These are phyloP conservation scores for Athalia cordata DNA, from an alignment of 2,888 invertebrate species.

Conservation along the genomic window DNA sequence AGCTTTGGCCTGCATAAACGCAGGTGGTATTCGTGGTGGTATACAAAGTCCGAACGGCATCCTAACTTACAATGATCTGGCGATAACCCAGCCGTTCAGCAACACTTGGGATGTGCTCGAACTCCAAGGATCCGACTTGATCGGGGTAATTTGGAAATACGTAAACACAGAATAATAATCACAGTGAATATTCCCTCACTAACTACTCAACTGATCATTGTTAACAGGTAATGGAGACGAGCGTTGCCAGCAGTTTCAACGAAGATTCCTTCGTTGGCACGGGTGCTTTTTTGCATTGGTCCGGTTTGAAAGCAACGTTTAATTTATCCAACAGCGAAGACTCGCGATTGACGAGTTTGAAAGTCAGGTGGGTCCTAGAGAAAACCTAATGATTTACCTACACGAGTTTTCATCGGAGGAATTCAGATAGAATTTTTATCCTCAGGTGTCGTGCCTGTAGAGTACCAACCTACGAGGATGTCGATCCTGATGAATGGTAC, in stretches of 20 bases:
- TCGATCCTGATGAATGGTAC: constrained; percentile 78
- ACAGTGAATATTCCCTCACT: neutral
- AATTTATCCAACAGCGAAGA: constrained; percentile 51
- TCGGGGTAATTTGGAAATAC: constrained; percentile 72
- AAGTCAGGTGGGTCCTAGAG: constrained; percentile 58
- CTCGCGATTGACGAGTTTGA: constrained; percentile 54
- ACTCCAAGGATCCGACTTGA: constrained; percentile 80
- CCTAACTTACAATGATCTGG: constrained; percentile 81
- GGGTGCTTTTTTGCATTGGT: constrained; percentile 58
- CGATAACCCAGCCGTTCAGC: constrained; percentile 84
- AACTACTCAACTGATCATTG: constrained; percentile 47
- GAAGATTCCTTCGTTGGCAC: constrained; percentile 42
- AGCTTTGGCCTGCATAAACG: constrained; percentile 80
- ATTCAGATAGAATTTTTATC: neutral
- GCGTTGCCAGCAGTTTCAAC: constrained; percentile 50
- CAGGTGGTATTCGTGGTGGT: constrained; percentile 83
- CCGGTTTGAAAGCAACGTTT: constrained; percentile 63
- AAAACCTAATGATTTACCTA: too few relatives aligned
- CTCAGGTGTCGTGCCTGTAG: constrained; percentile 79
- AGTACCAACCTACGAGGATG: constrained; percentile 78
- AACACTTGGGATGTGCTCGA: constrained; percentile 84
- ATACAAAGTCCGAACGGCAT: constrained; percentile 73
- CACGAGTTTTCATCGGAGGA: too few relatives aligned
- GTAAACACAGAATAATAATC: neutral
- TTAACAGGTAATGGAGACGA: constrained; percentile 56